These are phyloP conservation scores for Hirtodrosophila cameraria DNA, from an alignment of 2,888 invertebrate species.

Conservation along the genomic window DNA sequence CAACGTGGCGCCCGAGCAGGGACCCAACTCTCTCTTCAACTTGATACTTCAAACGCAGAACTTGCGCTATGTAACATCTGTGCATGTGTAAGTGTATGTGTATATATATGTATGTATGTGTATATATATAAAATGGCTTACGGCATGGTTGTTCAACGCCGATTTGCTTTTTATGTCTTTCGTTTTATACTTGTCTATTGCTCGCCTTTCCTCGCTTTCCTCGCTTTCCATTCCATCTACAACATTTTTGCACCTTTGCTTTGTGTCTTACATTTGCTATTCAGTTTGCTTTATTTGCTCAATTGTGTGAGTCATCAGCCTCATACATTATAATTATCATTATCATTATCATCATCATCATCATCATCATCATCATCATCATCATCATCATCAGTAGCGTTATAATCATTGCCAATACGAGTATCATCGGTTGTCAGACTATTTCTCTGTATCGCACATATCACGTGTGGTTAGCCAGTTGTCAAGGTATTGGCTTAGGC, in stretches of 20 bases:
- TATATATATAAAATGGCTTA: constrained; percentile 11
- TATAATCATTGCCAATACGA: background rate
- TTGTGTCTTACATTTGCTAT: constrained; percentile 58
- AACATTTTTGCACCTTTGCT: constrained; percentile 18
- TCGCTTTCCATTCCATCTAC: background rate
- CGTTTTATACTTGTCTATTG: constrained; percentile 21
- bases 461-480: constrained; percentile 10
- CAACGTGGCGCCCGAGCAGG: constrained; percentile 17
- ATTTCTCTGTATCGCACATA: background rate
- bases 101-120: constrained; percentile 19
- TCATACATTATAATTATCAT: constrained; percentile 37
- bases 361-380: constrained; percentile 12
- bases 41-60: constrained; percentile 24
- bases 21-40: background rate
- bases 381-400: background rate
- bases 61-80: constrained; percentile 20
- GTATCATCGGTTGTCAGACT: no score
- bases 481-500: no score
- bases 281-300: constrained; percentile 82
- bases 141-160: constrained; percentile 17
- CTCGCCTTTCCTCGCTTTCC: background rate
- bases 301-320: constrained; percentile 80
- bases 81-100: constrained; percentile 18
- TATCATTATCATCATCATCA: constrained; percentile 19
- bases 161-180: constrained; percentile 40